Evolutionary conservation across 2,113 vertebrate species (phyloP), one percentile per base, ranked within the genome.

Genomic region (Clinocottus analis): DNA sequence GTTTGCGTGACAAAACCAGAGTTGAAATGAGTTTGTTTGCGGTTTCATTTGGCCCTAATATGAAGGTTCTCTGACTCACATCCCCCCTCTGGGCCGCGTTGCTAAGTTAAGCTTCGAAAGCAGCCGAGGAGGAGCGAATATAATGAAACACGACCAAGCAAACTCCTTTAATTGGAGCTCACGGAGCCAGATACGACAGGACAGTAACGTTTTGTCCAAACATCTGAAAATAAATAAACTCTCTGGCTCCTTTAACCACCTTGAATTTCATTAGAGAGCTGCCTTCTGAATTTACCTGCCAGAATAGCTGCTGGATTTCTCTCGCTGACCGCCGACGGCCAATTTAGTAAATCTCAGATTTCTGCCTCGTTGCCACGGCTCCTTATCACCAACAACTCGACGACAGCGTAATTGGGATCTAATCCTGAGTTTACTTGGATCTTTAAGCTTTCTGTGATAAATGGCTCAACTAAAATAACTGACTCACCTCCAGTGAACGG

Each of bases 371-470:
- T 77, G 82, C 76, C 84, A 84, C 61, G 29, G 33, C 62, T 72
- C 21, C 80, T 81, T 80, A 82, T 91, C 84, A 68, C 82, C 78
- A 75, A 85, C 45, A 23, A 72, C 53, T 53, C 41, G 73, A 91
- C 91, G 87, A 68, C 81, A 62, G 72, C 23, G 71, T 87, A 87
- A 92, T 86, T 85, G 65, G 77, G 79, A 82, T 74, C 72, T 83
- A 81, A 86, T 89, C 83, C 76, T 68, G 61, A 62, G 70, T 77
- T 87, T 86, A 68, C 63, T 14, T 39, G 5, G 68, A 80, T 85
- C 84, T n/a, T n/a, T n/a, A n/a, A n/a, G n/a, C n/a, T n/a, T 83
- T 37, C 55, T 11, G 67, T 83, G 82, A 90, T 82, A 79, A 87
- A 90, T 71, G 77, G 78, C 79, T 87, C 58, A 63, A 72, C 64